Base-by-base conservation (phyloP, 1,140 invertebrate species). In the Bombus cullumanus region DNA sequence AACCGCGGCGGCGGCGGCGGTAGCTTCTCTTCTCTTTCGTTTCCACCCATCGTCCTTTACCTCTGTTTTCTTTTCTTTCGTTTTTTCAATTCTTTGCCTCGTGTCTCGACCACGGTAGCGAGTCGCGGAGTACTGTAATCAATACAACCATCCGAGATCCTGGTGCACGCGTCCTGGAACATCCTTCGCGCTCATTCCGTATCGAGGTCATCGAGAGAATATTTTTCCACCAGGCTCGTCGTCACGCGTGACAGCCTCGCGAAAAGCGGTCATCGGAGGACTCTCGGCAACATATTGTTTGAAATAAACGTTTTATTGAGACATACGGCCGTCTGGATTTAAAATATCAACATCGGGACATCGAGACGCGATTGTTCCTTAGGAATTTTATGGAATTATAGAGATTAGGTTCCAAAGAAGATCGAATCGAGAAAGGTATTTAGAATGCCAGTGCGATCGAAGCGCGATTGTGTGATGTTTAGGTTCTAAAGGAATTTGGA, bases 201-300 rank as follows among this genome's bases (percentile, higher is more conserved):
- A 90, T 90, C 77, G 85, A 84, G 89, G 89, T 89, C 88, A 73
- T 71, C 31, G 47, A 22, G 18, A 41, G 25, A n/a, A 69, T 81
- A 69, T 85, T 72, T 43, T 43, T 13, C 15, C 12, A 12, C 13
- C 25, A 69, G 4, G 12, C 13, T 68, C 47, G n/a, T 37, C 75
- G 75, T 79, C 75, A 79, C 47, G 75, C 82, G 75, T 84, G 82
- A 78, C 64, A 76, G 64, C 41, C 37, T n/a, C 62, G 74, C 37
- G 74, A 71, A 79, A 64, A 72, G 22, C 66, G 13, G 39, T 47
- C 47, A 71, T 77, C 13, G 15, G 13, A 5, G 22, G 22, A 72
- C 18, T 74, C 43, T 15, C 15, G 10, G 25, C 9, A 39, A 68
- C 25, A 39, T 37, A 59, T 43, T n/a, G 15, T 53, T n/a, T 0